Evolutionary conservation across 2,888 invertebrate genomes (phyloP).

Genomic region (Nasonovia ribisnigri): DNA sequence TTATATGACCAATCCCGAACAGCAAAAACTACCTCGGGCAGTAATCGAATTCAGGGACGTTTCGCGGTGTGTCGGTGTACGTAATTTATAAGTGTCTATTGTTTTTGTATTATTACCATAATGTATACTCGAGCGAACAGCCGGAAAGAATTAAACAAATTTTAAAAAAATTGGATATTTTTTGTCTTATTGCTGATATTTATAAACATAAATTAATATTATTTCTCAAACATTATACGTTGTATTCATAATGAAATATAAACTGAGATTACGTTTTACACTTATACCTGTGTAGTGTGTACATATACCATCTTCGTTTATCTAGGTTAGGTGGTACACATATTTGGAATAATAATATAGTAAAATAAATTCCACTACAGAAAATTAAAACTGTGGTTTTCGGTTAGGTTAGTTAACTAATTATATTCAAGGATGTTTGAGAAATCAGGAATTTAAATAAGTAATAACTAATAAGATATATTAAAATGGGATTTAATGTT

Average conservation of each 20-base stretch:
- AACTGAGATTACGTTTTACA: not conserved
- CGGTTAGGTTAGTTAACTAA: not conserved
- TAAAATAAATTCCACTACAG: not conserved
- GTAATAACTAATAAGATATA: not conserved
- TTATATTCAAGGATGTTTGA: not conserved
- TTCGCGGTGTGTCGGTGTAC: not conserved
- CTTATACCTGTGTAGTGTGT: not conserved
- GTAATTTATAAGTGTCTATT: no score
- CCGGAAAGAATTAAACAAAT: not conserved
- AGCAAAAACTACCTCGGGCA: not conserved
- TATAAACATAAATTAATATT: not conserved
- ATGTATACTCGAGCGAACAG: not conserved
- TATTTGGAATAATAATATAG: not conserved
- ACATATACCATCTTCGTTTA: no score
- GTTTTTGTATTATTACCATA: not conserved
- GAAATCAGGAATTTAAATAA: not conserved
- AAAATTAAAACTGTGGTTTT: not conserved
- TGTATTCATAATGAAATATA: not conserved
- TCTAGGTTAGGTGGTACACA: not conserved
- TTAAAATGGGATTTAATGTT: not conserved
- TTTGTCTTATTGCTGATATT: not conserved
- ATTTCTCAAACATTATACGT: not conserved
- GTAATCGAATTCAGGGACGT: not conserved
- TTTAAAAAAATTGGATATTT: not conserved
- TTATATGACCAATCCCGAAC: not conserved